These are phyloP conservation scores for Helleia helle DNA, from an alignment of 2,888 invertebrate species.

Conservation along the genomic window DNA sequence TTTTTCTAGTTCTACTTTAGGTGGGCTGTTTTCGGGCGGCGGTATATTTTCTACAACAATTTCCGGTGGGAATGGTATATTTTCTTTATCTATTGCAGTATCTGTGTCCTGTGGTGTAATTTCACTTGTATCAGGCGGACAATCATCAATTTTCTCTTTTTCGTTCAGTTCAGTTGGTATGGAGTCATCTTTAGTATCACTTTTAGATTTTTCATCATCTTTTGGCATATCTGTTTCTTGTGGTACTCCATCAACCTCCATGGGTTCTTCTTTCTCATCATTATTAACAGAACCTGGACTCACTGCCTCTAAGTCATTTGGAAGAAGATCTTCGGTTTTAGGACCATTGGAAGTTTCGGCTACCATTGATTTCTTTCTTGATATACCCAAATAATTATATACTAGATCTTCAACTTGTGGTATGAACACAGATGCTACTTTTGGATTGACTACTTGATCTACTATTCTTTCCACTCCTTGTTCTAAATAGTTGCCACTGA, in stretches of 20 bases:
- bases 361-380: constrained; percentile 74
- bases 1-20: constrained; percentile 42
- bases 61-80: constrained; percentile 42
- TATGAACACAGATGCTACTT: constrained; percentile 89
- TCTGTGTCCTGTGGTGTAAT: constrained; percentile 41
- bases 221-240: constrained; percentile 35
- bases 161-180: constrained; percentile 24
- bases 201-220: constrained; percentile 39
- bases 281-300: constrained; percentile 85
- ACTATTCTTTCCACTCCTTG: constrained; percentile 95
- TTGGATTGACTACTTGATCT: constrained; percentile 96
- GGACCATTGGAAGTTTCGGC: constrained; percentile 43
- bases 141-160: constrained; percentile 57
- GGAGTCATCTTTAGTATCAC: constrained; percentile 29
- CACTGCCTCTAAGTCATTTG: constrained; percentile 85
- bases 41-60: constrained; percentile 50
- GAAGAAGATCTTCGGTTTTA: constrained; percentile 71
- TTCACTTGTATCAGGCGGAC: constrained; percentile 68
- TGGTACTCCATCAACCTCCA: constrained; percentile 32
- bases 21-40: constrained; percentile 51
- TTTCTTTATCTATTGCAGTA: constrained; percentile 39
- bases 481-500: constrained; percentile 89
- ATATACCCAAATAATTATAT: constrained; percentile 88
- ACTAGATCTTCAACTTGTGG: constrained; percentile 94
- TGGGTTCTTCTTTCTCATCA: constrained; percentile 45